phyloP scores from a whole-genome alignment of 2,113 vertebrate genomes.

The Nothobranchius kuhntae region DNA sequence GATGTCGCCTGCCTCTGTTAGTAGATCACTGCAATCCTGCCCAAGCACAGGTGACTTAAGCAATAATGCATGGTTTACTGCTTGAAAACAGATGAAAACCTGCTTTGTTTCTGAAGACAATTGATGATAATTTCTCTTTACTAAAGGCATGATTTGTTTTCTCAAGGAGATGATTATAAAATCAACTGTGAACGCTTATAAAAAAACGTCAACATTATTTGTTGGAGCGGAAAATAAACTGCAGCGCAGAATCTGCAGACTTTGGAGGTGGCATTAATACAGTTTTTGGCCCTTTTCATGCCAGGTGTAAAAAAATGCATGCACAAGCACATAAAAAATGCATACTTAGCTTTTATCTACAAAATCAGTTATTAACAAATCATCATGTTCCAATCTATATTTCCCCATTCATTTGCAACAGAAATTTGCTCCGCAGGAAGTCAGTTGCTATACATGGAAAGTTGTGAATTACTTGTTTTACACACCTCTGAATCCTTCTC shows the following conservation, averaged over 20 bases:
- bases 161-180: not conserved
- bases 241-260: conserved; percentile 39
- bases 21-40: conserved; percentile 31
- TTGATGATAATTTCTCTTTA: not conserved
- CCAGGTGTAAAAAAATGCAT: conserved; percentile 9
- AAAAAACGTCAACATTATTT: conserved; percentile 42
- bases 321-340: not conserved
- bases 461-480: conserved; percentile 31
- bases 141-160: conserved; percentile 6
- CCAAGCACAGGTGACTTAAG: conserved; percentile 14
- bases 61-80: conserved; percentile 1
- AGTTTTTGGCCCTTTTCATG: not conserved
- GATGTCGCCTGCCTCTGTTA: conserved; percentile 31
- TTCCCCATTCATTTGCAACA: not conserved
- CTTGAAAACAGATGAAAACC: not conserved
- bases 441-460: conserved; percentile 57
- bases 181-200: not conserved
- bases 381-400: conserved; percentile 2
- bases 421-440: conserved; percentile 38
- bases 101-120: conserved; percentile 3
- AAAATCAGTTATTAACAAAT: not conserved
- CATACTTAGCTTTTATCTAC: not conserved
- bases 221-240: conserved; percentile 7
- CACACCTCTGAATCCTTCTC: conserved; percentile 20
- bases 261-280: conserved; percentile 4